Conservation (phyloP, 2,888 invertebrate species). For the Drosophila silvestris region DNA sequence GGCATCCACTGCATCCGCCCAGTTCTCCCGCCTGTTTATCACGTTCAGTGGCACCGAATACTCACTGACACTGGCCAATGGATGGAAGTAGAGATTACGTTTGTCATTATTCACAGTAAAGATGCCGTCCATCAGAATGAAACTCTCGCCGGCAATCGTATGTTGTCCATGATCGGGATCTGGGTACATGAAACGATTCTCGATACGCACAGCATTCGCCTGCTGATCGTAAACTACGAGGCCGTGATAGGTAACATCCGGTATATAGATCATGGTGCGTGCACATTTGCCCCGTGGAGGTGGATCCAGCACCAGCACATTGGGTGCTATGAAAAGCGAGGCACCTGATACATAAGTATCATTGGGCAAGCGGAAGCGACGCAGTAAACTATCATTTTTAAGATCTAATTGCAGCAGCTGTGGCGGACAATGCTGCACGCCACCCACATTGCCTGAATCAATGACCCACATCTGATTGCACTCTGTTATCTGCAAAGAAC, state of each 20-base stretch:
- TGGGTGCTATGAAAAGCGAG: conserved; percentile 82
- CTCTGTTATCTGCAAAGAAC: conserved; percentile 86
- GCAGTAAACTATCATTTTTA: conserved; percentile 86
- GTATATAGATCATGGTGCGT: conserved; percentile 88
- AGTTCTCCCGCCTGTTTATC: conserved; percentile 86
- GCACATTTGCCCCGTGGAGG: conserved; percentile 85
- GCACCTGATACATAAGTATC: conserved; percentile 64
- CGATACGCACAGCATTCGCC: conserved; percentile 86
- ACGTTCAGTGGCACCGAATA: conserved; percentile 87
- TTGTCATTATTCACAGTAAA: conserved; percentile 86
- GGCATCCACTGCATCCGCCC: conserved; percentile 84
- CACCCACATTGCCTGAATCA: conserved; percentile 87
- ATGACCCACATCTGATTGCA: conserved; percentile 89
- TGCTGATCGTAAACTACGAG: conserved; percentile 88
- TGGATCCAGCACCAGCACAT: conserved; percentile 87
- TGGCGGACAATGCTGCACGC: conserved; percentile 88
- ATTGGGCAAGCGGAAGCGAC: conserved; percentile 79
- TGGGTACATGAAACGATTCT: conserved; percentile 87
- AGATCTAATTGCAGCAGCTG: conserved; percentile 91
- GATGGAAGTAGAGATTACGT: conserved; percentile 87
- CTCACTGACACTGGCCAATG: conserved; percentile 88
- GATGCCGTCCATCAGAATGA: conserved; percentile 89
- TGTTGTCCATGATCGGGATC: conserved; percentile 87
- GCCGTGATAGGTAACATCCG: conserved; percentile 87
- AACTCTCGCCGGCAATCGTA: conserved; percentile 87